Evolutionary conservation across 2,888 invertebrate species (phyloP).

Genomic region (Spisula solida): DNA sequence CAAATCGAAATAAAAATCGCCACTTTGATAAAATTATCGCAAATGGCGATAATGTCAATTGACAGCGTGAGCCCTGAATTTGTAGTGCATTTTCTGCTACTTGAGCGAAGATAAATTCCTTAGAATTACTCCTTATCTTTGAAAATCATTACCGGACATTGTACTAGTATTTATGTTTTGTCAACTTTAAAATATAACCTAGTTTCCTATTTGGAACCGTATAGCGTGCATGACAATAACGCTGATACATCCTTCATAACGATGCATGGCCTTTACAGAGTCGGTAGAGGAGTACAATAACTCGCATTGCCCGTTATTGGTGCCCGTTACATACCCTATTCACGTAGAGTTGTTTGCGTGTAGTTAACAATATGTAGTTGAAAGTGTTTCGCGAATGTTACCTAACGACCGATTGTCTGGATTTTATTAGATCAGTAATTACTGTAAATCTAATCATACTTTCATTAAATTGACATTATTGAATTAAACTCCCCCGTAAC

Average conservation of each 20-base stretch:
- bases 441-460: slow-evolving; percentile 33
- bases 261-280: not conserved
- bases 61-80: too few relatives aligned
- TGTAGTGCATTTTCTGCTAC: too few relatives aligned
- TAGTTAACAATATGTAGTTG: not conserved
- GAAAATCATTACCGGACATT: too few relatives aligned
- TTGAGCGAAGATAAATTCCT: too few relatives aligned
- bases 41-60: too few relatives aligned
- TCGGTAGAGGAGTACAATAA: not conserved
- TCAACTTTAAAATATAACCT: too few relatives aligned
- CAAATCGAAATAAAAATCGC: too few relatives aligned
- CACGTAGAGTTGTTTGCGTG: not conserved
- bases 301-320: not conserved
- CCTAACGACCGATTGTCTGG: slow-evolving; percentile 23
- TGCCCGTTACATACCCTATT: not conserved
- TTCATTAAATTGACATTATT: slow-evolving; percentile 20
- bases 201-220: not conserved
- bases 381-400: slow-evolving; percentile 17
- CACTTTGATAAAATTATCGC: too few relatives aligned
- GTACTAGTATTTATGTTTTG: too few relatives aligned
- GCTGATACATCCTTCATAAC: not conserved
- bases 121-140: too few relatives aligned
- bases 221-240: not conserved
- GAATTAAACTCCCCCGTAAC: slow-evolving; percentile 38
- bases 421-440: slow-evolving; percentile 40